phyloP scores from a whole-genome alignment of 2,113 vertebrate genomes.

The Pygoscelis antarcticus region DNA sequence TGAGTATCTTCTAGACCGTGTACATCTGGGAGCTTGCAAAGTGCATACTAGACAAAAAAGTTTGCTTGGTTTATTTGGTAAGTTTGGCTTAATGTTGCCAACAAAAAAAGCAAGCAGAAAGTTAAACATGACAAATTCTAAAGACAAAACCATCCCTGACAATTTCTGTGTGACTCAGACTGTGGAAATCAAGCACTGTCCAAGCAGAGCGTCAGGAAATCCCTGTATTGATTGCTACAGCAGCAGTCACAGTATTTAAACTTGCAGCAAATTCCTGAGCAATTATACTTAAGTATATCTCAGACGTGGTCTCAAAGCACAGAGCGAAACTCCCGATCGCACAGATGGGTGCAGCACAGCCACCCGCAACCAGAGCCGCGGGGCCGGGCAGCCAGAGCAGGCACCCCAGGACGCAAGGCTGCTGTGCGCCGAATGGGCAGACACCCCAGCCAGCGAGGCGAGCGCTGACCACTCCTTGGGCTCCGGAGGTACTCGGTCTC shows the following conservation, averaged over 20 bases:
- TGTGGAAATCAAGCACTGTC: neutral
- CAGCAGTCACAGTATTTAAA: neutral
- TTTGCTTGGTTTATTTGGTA: neutral
- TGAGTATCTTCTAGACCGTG: neutral
- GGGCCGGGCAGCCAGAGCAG: fast-evolving
- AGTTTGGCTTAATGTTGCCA: neutral
- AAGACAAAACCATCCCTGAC: neutral
- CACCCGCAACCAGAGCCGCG: fast-evolving
- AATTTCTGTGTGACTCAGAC: neutral
- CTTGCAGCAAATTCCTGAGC: neutral
- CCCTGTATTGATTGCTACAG: neutral
- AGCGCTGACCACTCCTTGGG: fast-evolving
- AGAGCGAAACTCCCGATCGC: fast-evolving
- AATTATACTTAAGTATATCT: no score
- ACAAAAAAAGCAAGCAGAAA: neutral
- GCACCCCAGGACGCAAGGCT: fast-evolving
- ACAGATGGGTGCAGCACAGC: fast-evolving
- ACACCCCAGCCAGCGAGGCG: fast-evolving
- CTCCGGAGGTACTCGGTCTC: neutral
- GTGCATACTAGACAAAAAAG: neutral
- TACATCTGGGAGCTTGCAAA: neutral
- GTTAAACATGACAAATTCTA: neutral
- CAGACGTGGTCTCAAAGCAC: fast-evolving
- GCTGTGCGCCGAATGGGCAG: fast-evolving
- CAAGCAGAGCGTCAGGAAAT: neutral